Conservation (phyloP, 2,888 invertebrate genomes). For the Mellilla xanthometata region DNA sequence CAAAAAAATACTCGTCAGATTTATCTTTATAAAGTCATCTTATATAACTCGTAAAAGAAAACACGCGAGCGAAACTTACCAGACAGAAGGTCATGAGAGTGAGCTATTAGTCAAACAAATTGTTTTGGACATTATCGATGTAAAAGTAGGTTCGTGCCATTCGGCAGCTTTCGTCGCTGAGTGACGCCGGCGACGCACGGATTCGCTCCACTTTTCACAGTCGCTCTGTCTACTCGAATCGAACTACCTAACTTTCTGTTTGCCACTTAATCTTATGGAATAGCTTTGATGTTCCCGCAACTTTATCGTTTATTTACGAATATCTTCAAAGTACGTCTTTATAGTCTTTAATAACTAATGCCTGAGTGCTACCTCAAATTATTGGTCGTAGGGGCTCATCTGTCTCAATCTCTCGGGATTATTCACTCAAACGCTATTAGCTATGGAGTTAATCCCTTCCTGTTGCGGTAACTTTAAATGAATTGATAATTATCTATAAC, state of each 20-base stretch:
- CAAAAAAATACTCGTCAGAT: too few relatives aligned
- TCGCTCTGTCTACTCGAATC: constrained; percentile 15
- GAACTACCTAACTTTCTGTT: constrained; percentile 47
- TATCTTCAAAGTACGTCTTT: neutral
- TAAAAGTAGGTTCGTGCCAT: constrained; percentile 36
- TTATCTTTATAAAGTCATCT: neutral
- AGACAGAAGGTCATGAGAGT: neutral
- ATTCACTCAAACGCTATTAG: constrained; percentile 18
- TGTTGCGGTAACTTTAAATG: constrained; percentile 2
- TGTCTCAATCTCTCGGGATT: constrained; percentile 7
- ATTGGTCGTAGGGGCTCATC: neutral
- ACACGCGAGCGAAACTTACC: neutral
- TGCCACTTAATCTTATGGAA: constrained; percentile 30
- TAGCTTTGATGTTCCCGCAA: constrained; percentile 17
- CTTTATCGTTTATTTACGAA: constrained; percentile 5
- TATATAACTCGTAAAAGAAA: neutral
- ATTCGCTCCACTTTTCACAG: constrained; percentile 55
- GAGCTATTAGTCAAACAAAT: constrained; percentile 1
- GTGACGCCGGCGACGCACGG: constrained; percentile 41
- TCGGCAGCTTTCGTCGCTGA: constrained; percentile 53
- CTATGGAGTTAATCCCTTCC: constrained; percentile 6
- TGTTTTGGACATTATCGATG: constrained; percentile 31
- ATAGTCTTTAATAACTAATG: neutral
- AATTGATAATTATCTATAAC: constrained; percentile 7
- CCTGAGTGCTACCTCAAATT: neutral